Evolutionary conservation across 2,113 vertebrate species (phyloP), one percentile per base, ranked within the genome.

Genomic region (Mobula hypostoma): DNA sequence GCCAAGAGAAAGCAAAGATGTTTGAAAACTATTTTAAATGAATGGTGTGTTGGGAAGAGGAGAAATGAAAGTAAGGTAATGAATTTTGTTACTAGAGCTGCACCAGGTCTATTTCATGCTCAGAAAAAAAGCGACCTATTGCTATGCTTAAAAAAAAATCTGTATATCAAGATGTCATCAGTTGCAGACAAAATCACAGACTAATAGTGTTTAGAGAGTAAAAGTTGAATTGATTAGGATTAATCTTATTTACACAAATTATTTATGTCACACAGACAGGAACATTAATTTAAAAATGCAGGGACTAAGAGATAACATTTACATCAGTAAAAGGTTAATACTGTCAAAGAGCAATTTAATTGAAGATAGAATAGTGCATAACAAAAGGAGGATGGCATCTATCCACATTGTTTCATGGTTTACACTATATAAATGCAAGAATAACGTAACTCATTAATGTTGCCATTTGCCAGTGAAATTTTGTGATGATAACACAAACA

Each of bases 141-240:
- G 61, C 15, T 66, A 61, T 15, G n/a, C 66, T 63, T 24, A 63
- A 90, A n/a, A 63, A 11, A 88, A 87, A 88, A 90, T 66, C 63
- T 12, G 29, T 19, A n/a, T 66, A 90, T 66, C 27, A 90, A 90
- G 61, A 32, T 19, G 61, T 29, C 61, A 68, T 90, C 85, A 90
- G 32, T 66, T 66, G 85, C 29, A 66, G 63, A 66, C 61, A 88
- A 88, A 68, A 63, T n/a, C 15, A 32, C 85, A 63, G 58, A 66
- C 63, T 88, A 66, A 66, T 88, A 66, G 66, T 66, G 58, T 66
- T 88, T 88, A 19, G 14, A 66, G 85, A 90, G 66, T 90, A 90
- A 68, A 90, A 90, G 61, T 15, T 32, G 61, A 19, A 90, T 90
- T 90, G 85, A 90, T 90, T 90, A 17, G 14, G 61, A 32, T 68